Evolutionary conservation across 2,113 vertebrate genomes (phyloP).

Genomic region (Callopanchax toddi): DNA sequence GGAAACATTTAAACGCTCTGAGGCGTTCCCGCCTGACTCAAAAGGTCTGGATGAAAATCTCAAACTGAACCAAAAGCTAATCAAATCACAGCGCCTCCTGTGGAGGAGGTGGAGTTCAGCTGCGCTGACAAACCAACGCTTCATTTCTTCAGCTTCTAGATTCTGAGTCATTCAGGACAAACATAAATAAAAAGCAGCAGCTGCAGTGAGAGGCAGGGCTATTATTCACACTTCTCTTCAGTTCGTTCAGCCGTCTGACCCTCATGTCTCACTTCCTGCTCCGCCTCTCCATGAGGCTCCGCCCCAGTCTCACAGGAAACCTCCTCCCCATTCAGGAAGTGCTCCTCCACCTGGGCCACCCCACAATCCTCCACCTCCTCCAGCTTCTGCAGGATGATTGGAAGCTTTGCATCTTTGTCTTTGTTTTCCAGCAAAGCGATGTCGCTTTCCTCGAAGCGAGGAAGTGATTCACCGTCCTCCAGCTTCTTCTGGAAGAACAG

Average conservation of each 20-base stretch:
- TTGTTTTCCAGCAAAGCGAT: slow-evolving; percentile 88
- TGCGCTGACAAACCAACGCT: slow-evolving; percentile 67
- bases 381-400: slow-evolving; percentile 87
- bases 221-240: slow-evolving; percentile 81
- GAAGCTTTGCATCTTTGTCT: slow-evolving; percentile 84
- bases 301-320: slow-evolving; percentile 75
- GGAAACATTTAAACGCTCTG: not conserved
- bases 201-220: slow-evolving; percentile 42
- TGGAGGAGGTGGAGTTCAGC: slow-evolving; percentile 27
- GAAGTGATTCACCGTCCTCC: slow-evolving; percentile 82
- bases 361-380: slow-evolving; percentile 81
- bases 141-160: slow-evolving; percentile 48
- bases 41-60: not conserved
- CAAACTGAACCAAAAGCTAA: slow-evolving; percentile 23
- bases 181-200: slow-evolving; percentile 76
- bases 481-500: slow-evolving; percentile 83
- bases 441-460: slow-evolving; percentile 87
- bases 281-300: slow-evolving; percentile 17
- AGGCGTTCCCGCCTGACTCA: not conserved
- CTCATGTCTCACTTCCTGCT: slow-evolving; percentile 24
- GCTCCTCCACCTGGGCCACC: slow-evolving; percentile 70
- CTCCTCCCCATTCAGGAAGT: slow-evolving; percentile 83
- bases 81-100: slow-evolving; percentile 19
- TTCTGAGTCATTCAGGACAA: slow-evolving; percentile 71
- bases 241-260: slow-evolving; percentile 64